Conservation (phyloP, 2,113 vertebrate genomes). For the Propithecus coquereli region DNA sequence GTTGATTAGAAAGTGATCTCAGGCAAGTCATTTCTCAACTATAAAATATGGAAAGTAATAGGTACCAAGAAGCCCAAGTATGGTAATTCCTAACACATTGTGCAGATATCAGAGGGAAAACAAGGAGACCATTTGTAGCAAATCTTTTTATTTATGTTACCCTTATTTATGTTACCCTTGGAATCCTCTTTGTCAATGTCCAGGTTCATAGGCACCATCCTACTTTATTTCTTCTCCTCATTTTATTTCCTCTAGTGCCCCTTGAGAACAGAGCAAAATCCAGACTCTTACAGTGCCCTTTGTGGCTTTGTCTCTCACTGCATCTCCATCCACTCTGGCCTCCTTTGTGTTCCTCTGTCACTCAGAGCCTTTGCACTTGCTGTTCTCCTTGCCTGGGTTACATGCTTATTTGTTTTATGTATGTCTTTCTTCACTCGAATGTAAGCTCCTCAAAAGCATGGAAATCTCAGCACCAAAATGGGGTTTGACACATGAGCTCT, state of each 20-base stretch:
- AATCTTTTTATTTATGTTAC: neutral
- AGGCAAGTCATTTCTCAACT: neutral
- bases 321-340: neutral
- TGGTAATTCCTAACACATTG: neutral
- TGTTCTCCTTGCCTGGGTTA: neutral
- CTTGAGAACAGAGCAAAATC: neutral
- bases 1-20: neutral
- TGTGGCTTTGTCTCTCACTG: neutral
- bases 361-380: neutral
- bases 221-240: neutral
- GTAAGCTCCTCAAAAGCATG: neutral
- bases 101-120: neutral
- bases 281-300: neutral
- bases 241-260: neutral
- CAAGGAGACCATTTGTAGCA: neutral
- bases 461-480: neutral
- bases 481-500: neutral
- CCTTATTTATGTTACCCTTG: neutral
- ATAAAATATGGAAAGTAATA: neutral
- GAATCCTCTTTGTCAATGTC: neutral
- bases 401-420: neutral
- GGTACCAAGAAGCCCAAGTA: neutral
- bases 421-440: neutral
- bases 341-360: neutral
- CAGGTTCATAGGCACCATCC: neutral